A percentile compares a stretch with the other conserved stretches of the same genome.
phyloP scores from a whole-genome alignment of 2,888 invertebrate genomes.

The Halictus quadricinctus region DNA sequence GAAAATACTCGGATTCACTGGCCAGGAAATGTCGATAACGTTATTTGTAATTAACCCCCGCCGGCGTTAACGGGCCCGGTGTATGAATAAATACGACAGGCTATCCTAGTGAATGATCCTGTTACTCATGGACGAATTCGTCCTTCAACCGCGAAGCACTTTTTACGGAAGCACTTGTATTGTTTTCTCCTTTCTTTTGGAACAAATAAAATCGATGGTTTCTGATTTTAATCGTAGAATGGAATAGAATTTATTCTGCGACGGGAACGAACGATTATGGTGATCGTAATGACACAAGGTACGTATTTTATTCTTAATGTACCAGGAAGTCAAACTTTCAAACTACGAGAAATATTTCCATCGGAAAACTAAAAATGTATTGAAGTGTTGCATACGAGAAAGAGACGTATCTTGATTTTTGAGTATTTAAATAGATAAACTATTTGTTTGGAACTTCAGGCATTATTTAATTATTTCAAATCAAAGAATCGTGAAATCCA shows the following conservation, averaged over 20 bases:
- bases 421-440: no score
- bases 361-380: no score
- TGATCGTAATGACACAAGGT: no score
- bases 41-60: not conserved
- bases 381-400: no score
- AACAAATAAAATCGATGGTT: not conserved
- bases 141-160: not conserved
- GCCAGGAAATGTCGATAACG: slow-evolving; percentile 23
- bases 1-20: slow-evolving; percentile 21
- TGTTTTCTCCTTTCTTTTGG: not conserved
- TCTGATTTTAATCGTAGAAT: no score
- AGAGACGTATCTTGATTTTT: no score
- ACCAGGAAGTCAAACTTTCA: no score
- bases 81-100: not conserved
- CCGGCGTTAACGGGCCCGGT: not conserved
- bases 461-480: not conserved
- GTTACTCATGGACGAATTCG: not conserved
- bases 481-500: not conserved
- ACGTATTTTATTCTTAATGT: no score
- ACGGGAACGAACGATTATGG: no score
- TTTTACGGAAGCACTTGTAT: not conserved
- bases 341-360: no score
- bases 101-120: not conserved
- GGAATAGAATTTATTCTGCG: no score
- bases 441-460: not conserved